Conservation (phyloP, 2,113 vertebrate species). For the Rana temporaria region DNA sequence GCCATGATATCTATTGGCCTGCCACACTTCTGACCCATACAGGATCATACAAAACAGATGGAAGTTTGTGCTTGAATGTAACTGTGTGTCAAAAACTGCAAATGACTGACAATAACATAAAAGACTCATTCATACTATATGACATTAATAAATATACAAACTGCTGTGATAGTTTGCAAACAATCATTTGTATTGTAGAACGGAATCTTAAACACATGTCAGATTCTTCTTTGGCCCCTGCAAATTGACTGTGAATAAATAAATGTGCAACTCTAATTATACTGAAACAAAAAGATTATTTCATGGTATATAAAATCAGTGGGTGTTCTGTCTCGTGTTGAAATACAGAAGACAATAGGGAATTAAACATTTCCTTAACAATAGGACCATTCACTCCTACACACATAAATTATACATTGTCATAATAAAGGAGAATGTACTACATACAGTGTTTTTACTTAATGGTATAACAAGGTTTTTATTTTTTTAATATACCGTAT, state of each 20-base stretch:
- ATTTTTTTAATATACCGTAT: too few relatives aligned
- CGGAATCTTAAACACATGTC: background rate
- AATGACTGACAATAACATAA: too few relatives aligned
- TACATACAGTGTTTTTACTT: background rate
- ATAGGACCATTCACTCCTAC: conserved; percentile 2
- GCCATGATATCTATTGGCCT: too few relatives aligned
- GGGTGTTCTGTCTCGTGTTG: conserved; percentile 10
- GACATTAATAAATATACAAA: background rate
- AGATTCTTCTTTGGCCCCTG: background rate
- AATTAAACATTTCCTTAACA: conserved; percentile 9
- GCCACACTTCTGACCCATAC: too few relatives aligned
- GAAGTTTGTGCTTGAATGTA: too few relatives aligned
- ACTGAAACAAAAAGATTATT: conserved; percentile 13
- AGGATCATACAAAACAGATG: too few relatives aligned
- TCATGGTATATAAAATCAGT: conserved; percentile 3
- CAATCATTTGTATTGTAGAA: background rate
- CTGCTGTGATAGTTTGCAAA: background rate
- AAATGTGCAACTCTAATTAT: conserved; percentile 9
- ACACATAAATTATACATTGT: conserved; percentile 14
- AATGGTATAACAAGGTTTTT: background rate
- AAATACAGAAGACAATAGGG: conserved; percentile 1
- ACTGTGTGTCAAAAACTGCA: too few relatives aligned
- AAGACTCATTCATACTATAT: too few relatives aligned
- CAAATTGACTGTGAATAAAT: conserved; percentile 5
- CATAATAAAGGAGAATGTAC: background rate